Evolutionary conservation across 2,113 vertebrate genomes (phyloP).

Genomic region (Poecilia latipinna): DNA sequence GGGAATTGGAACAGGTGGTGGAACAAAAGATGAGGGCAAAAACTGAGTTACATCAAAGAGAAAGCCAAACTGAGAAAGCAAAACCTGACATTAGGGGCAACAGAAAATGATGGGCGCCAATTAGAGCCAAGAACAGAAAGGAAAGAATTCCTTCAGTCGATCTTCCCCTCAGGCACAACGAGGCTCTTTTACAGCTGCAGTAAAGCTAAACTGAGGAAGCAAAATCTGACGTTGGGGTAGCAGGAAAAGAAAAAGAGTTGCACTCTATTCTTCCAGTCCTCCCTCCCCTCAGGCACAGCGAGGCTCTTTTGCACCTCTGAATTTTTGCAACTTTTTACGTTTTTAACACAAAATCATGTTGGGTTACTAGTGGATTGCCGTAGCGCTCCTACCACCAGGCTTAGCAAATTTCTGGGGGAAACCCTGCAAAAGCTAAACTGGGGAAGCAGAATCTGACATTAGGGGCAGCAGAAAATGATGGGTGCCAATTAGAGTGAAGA

Average conservation of each 20-base stretch:
- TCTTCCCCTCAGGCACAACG: slow-evolving; percentile 27
- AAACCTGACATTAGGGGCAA: background rate
- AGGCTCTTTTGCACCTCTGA: slow-evolving; percentile 40
- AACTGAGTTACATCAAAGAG: fast-evolving
- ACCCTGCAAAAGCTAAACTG: too few relatives aligned
- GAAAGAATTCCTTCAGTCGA: slow-evolving; percentile 36
- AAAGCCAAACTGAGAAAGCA: background rate
- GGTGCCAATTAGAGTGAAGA: slow-evolving; percentile 15
- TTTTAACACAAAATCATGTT: too few relatives aligned
- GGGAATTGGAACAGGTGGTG: slow-evolving; percentile 52
- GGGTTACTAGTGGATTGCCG: too few relatives aligned
- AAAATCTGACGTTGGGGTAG: background rate
- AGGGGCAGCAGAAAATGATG: slow-evolving; percentile 11
- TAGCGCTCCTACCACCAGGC: too few relatives aligned
- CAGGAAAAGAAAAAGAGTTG: slow-evolving; percentile 29
- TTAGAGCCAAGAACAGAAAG: slow-evolving; percentile 19
- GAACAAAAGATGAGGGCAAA: background rate
- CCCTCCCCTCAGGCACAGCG: slow-evolving; percentile 28
- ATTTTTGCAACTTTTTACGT: too few relatives aligned
- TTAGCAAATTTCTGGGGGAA: too few relatives aligned
- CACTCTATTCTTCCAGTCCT: slow-evolving; percentile 41
- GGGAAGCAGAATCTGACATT: background rate
- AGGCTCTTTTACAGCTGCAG: slow-evolving; percentile 51
- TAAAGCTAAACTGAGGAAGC: slow-evolving; percentile 6
- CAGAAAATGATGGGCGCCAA: slow-evolving; percentile 4